These are phyloP conservation scores for Grantiella picta DNA, from an alignment of 2,113 vertebrate genomes.

Conservation along the genomic window DNA sequence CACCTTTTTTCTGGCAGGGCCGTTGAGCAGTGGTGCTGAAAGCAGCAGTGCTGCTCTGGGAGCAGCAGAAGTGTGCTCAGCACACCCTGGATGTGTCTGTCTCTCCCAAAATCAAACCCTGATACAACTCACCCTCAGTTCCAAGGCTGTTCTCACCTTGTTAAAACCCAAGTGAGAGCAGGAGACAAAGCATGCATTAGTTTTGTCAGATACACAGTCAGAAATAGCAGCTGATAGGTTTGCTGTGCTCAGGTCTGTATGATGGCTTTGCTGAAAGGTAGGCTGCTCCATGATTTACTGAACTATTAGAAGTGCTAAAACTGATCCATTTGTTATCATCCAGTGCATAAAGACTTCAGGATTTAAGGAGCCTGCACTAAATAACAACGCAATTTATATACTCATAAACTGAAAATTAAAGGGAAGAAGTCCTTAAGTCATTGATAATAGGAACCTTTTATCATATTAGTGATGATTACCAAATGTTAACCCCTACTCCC, in stretches of 20 bases:
- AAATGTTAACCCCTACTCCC: neutral
- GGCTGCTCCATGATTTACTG: conserved; percentile 26
- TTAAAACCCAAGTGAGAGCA: neutral
- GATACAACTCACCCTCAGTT: neutral
- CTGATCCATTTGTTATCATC: conserved; percentile 58
- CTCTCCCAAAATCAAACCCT: neutral
- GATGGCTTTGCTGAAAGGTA: conserved; percentile 45
- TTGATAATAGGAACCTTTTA: conserved; percentile 47
- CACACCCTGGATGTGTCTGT: fast-evolving
- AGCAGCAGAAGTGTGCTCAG: fast-evolving
- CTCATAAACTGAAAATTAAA: conserved; percentile 50
- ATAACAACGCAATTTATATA: conserved; percentile 61
- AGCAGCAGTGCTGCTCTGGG: neutral
- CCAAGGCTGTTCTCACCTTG: neutral
- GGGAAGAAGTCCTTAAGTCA: neutral
- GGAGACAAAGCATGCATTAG: neutral
- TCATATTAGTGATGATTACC: conserved; percentile 29
- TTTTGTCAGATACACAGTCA: neutral
- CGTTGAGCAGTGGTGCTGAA: neutral
- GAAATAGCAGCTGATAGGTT: neutral
- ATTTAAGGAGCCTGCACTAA: conserved; percentile 60
- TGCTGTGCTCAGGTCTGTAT: neutral
- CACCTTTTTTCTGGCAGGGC: fast-evolving
- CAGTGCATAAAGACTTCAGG: conserved; percentile 37
- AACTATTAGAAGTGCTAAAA: conserved; percentile 23